A percentile compares a stretch with the other conserved stretches of the same genome.
phyloP scores from a whole-genome alignment of 2,888 invertebrate genomes.

The Drosophila yooni region DNA sequence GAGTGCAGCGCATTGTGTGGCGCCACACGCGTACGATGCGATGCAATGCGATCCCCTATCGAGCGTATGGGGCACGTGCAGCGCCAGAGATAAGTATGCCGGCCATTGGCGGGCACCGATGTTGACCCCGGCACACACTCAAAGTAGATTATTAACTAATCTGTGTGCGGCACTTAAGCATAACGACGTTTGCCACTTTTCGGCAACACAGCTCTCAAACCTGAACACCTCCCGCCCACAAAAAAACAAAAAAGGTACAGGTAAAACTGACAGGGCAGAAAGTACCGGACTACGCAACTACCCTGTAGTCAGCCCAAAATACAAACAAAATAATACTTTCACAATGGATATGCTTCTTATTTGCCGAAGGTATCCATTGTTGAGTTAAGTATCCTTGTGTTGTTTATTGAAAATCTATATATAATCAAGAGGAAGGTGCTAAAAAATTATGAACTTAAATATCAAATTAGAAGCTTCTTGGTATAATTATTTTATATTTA shows the following conservation, averaged over 20 bases:
- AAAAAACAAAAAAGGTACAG: constrained; percentile 4
- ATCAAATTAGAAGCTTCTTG: neutral
- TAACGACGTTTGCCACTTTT: constrained; percentile 60
- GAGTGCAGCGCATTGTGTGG: constrained; percentile 20
- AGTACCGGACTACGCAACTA: neutral
- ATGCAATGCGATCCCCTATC: constrained; percentile 7
- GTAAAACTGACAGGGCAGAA: neutral
- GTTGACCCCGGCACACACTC: constrained; percentile 54
- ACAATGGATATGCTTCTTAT: neutral
- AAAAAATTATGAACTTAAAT: neutral
- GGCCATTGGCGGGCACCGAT: constrained; percentile 24
- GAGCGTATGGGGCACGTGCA: constrained; percentile 44
- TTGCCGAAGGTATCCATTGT: neutral
- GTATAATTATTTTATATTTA: neutral
- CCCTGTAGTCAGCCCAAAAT: neutral
- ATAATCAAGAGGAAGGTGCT: neutral
- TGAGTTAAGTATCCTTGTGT: neutral
- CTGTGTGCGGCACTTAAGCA: constrained; percentile 58
- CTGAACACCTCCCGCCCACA: neutral
- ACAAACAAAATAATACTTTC: neutral
- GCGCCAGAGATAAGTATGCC: constrained; percentile 39
- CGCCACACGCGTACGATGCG: constrained; percentile 3
- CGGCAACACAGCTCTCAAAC: constrained; percentile 32
- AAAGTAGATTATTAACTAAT: constrained; percentile 73
- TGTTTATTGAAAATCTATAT: neutral